Evolutionary conservation across 2,113 vertebrate genomes (phyloP).

Genomic region (Archocentrus centrarchus): DNA sequence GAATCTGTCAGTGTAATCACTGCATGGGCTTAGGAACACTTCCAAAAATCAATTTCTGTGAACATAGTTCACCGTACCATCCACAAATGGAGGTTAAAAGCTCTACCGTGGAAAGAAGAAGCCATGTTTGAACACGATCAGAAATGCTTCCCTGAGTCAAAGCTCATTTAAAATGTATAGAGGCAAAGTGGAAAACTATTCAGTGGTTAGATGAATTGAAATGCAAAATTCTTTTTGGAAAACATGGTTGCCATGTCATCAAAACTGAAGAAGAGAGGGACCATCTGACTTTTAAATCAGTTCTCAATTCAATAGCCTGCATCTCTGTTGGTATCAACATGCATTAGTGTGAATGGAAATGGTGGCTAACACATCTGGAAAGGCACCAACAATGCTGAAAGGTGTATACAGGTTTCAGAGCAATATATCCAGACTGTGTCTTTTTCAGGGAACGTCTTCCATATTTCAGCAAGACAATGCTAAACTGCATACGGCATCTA

Average conservation of each 20-base stretch:
- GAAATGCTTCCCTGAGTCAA: background rate
- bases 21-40: background rate
- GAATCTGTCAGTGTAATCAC: background rate
- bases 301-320: background rate
- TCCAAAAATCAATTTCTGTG: background rate
- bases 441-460: background rate
- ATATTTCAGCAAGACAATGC: no score
- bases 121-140: rapidly evolving
- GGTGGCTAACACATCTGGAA: background rate
- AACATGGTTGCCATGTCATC: background rate
- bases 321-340: background rate
- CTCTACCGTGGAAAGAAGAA: no score
- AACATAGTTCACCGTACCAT: background rate
- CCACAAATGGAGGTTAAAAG: background rate
- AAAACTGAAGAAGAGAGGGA: rapidly evolving
- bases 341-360: no score
- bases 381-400: background rate
- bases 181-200: background rate
- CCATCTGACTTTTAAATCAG: background rate
- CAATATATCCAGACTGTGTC: rapidly evolving
- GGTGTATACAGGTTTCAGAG: background rate
- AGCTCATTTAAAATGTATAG: background rate
- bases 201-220: background rate
- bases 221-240: background rate
- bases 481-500: no score